A percentile compares a stretch with the other conserved stretches of the same genome.
phyloP scores from a whole-genome alignment of 2,888 invertebrate genomes.

The Drosophila putrida region DNA sequence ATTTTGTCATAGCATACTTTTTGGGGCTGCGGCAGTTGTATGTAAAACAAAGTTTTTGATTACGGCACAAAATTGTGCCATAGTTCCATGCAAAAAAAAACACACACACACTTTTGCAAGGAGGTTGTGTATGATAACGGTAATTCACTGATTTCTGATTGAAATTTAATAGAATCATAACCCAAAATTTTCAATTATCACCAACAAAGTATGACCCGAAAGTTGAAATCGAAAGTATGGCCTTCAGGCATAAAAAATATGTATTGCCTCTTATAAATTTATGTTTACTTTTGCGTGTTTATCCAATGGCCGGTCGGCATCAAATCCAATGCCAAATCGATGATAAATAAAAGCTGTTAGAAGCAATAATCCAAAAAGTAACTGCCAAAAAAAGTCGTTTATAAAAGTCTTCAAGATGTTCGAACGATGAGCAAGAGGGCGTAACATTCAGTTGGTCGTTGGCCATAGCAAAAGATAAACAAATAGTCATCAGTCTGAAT shows the following conservation, averaged over 20 bases:
- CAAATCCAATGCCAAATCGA: conserved; percentile 64
- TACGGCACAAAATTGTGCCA: conserved; percentile 60
- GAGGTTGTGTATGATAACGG: conserved; percentile 32
- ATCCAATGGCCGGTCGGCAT: conserved; percentile 44
- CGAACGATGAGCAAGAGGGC: conserved; percentile 9
- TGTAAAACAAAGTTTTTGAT: conserved; percentile 73
- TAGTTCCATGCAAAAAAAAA: conserved; percentile 24
- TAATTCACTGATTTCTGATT: conserved; percentile 74
- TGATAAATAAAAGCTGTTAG: conserved; percentile 75
- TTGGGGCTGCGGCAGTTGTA: conserved; percentile 64
- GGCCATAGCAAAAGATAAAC: conserved; percentile 44
- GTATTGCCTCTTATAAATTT: conserved; percentile 4
- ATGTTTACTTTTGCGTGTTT: conserved; percentile 18
- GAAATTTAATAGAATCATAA: conserved; percentile 77
- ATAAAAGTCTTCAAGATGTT: conserved; percentile 39
- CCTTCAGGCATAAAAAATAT: conserved; percentile 45
- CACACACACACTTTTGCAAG: conserved; percentile 20
- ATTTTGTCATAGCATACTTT: conserved; percentile 74
- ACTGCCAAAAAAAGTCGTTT: conserved; percentile 64
- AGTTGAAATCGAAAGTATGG: conserved; percentile 41
- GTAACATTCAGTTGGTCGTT: not conserved
- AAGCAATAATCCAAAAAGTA: conserved; percentile 70
- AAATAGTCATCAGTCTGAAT: conserved; percentile 54
- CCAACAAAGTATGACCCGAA: not conserved
- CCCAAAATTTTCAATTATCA: conserved; percentile 38